A percentile compares a stretch with the other conserved stretches of the same genome.
Conservation (phyloP, 2,888 invertebrate genomes). For the Trichopria drosophilae region DNA sequence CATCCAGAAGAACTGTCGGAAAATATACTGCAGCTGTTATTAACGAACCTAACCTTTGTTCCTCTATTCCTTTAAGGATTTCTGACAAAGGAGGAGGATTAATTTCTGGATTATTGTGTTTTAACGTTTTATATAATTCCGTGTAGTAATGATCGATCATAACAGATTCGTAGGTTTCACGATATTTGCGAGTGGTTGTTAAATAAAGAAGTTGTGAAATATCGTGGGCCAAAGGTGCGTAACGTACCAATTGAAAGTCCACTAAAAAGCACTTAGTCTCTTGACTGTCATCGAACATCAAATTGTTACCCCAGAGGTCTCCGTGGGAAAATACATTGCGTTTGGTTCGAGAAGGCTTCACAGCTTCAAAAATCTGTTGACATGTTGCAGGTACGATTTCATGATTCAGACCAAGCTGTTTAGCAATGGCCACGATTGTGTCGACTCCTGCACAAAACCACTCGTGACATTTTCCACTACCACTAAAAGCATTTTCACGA, state of each 20-base stretch:
- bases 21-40: conserved; percentile 46
- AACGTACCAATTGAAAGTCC: conserved; percentile 22
- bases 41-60: conserved; percentile 46
- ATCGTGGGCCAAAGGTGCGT: conserved; percentile 14
- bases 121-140: conserved; percentile 20
- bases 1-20: conserved; percentile 47
- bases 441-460: background rate
- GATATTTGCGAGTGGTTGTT: conserved; percentile 6
- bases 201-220: conserved; percentile 11
- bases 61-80: conserved; percentile 45
- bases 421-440: background rate
- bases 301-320: conserved; percentile 21
- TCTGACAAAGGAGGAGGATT: conserved; percentile 54
- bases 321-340: conserved; percentile 40
- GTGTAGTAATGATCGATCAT: conserved; percentile 19
- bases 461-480: background rate
- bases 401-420: conserved; percentile 12
- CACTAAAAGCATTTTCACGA: conserved; percentile 8
- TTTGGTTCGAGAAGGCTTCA: conserved; percentile 58
- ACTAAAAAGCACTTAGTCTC: conserved; percentile 11
- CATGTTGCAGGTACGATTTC: too few relatives aligned
- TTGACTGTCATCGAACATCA: conserved; percentile 11
- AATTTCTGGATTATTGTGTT: conserved; percentile 18
- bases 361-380: conserved; percentile 65
- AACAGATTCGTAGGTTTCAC: conserved; percentile 1